Conservation (phyloP, 1,140 invertebrate genomes). For the Ladona fulva region DNA sequence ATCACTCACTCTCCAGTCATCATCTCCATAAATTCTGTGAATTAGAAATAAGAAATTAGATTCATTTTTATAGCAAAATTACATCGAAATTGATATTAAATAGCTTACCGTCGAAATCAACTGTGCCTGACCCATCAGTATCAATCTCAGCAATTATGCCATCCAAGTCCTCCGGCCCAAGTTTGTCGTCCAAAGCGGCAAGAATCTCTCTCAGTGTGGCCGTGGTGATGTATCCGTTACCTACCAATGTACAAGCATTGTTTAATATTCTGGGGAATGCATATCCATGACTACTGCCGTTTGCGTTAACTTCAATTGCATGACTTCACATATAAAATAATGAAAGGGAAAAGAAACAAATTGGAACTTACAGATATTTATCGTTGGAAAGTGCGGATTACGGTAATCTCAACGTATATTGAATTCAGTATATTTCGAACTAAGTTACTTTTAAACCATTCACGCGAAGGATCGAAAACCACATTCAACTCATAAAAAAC, state of each 20-base stretch:
- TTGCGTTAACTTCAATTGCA: too few species aligned
- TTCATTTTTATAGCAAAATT: background rate
- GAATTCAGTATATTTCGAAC: too few species aligned
- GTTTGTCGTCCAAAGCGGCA: constrained; percentile 80
- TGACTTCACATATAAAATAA: too few species aligned
- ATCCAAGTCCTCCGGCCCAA: constrained; percentile 67
- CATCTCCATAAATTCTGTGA: constrained; percentile 75
- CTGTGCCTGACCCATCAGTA: constrained; percentile 85
- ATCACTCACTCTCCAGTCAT: constrained; percentile 77
- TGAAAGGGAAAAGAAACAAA: too few species aligned
- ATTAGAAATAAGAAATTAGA: constrained; percentile 24
- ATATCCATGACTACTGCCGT: too few species aligned
- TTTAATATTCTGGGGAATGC: too few species aligned
- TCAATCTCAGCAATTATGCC: constrained; percentile 91
- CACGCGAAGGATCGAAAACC: too few species aligned
- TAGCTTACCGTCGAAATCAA: constrained; percentile 70
- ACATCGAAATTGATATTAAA: background rate
- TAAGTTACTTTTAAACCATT: too few species aligned
- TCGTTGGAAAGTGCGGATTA: too few species aligned
- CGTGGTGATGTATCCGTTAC: constrained; percentile 90
- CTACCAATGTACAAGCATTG: constrained; percentile 65
- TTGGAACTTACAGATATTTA: too few species aligned
- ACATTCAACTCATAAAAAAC: too few species aligned
- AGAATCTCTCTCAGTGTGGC: constrained; percentile 83
- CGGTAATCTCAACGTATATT: too few species aligned